These are phyloP conservation scores for Apodemia zela DNA, from an alignment of 2,888 invertebrate species.

Conservation along the genomic window DNA sequence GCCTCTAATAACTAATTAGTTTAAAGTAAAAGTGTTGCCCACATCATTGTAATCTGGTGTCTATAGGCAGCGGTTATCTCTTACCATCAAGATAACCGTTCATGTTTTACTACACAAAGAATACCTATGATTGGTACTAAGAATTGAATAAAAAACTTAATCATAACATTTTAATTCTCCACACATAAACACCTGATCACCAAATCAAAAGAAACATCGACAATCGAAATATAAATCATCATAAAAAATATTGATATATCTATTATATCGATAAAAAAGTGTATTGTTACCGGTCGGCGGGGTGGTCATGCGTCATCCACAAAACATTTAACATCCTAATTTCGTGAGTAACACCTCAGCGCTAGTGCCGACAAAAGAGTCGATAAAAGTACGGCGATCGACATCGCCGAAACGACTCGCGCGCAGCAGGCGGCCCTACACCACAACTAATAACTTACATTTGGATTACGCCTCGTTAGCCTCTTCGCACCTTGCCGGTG, in stretches of 20 bases:
- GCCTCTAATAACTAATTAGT: too few species aligned
- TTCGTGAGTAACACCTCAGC: constrained; percentile 75
- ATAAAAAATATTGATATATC: constrained; percentile 64
- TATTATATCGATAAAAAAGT: constrained; percentile 49
- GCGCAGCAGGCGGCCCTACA: constrained; percentile 63
- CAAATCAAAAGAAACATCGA: constrained; percentile 11
- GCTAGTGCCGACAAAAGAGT: constrained; percentile 73
- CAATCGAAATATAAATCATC: constrained; percentile 35
- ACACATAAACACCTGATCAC: constrained; percentile 7
- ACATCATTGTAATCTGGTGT: too few species aligned
- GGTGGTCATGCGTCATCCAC: constrained; percentile 70
- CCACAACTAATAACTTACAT: constrained; percentile 74
- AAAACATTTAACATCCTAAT: constrained; percentile 76
- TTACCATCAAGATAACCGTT: too few species aligned
- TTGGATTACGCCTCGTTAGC: constrained; percentile 76
- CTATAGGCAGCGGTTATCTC: too few species aligned
- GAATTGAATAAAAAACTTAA: not conserved
- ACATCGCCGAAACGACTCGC: constrained; percentile 45
- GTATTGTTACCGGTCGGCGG: constrained; percentile 41
- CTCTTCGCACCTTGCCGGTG: constrained; percentile 75
- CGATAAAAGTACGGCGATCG: constrained; percentile 69
- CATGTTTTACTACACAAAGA: not conserved
- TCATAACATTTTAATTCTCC: constrained; percentile 2
- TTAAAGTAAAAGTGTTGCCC: too few species aligned
- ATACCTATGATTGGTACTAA: not conserved